These are phyloP conservation scores for Epinotia brunnichana DNA, from an alignment of 2,888 invertebrate species.

Conservation along the genomic window DNA sequence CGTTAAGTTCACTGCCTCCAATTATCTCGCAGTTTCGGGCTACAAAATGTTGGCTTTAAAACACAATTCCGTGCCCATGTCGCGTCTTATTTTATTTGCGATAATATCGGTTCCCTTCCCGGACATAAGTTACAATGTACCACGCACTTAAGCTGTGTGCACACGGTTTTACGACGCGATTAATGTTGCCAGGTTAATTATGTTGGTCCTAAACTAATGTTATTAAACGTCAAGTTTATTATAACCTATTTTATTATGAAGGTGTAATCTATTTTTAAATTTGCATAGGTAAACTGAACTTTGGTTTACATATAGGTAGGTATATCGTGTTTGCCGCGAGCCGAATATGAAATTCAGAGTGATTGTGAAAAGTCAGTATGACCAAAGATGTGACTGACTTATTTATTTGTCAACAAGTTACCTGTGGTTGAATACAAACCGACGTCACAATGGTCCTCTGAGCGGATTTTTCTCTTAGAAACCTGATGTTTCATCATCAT, in stretches of 20 bases:
- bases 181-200: slow-evolving; percentile 22
- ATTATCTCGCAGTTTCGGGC: slow-evolving; percentile 13
- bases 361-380: background rate
- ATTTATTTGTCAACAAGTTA: slow-evolving; percentile 11
- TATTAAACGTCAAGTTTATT: slow-evolving; percentile 7
- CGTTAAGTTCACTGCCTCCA: slow-evolving; percentile 11
- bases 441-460: slow-evolving; percentile 34
- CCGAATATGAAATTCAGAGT: too few relatives aligned
- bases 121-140: slow-evolving; percentile 32
- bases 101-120: slow-evolving; percentile 31
- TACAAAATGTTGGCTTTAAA: slow-evolving; percentile 17
- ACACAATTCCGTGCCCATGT: slow-evolving; percentile 12
- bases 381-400: background rate
- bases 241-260: background rate
- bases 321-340: too few relatives aligned
- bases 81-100: slow-evolving; percentile 36
- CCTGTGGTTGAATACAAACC: too few relatives aligned
- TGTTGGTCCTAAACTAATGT: slow-evolving; percentile 13
- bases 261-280: background rate
- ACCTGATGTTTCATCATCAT: slow-evolving; percentile 28
- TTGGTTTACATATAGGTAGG: too few relatives aligned
- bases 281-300: background rate
- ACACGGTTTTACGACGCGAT: slow-evolving; percentile 25
- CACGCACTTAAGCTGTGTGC: slow-evolving; percentile 25
- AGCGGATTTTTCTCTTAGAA: slow-evolving; percentile 33